Base-by-base conservation (phyloP, 2,113 vertebrate genomes). In the Rhinopomastus cyanomelas region DNA sequence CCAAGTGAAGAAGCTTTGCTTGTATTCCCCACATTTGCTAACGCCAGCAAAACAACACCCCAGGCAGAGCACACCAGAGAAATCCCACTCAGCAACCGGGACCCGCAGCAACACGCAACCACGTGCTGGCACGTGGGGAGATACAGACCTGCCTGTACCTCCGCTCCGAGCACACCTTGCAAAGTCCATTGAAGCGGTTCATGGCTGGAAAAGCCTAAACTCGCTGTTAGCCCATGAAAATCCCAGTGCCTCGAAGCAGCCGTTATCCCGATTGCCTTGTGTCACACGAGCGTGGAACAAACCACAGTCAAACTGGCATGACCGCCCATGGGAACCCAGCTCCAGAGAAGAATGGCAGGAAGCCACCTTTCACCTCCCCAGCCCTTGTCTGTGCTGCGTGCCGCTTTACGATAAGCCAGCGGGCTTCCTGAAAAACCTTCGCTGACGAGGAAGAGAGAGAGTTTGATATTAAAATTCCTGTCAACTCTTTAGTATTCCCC, bases 291-390 rank as follows among this genome's bases (percentile, higher is more conserved):
- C 16, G 92, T 95, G 66, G 96, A 97, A 97, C 97, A 92, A 97
- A 95, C 97, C 97, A 96, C 97, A 96, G 98, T 97, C 97, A 96
- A 95, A 96, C 98, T 98, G 98, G 98, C 98, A 98, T 97, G 97
- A 97, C 97, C 96, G 97, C 98, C 98, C 98, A 97, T 98, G 98
- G 98, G 98, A 99, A 99, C 98, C 98, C 97, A 97, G 97, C 97
- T 97, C 95, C 81, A 66, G 97, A 98, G 97, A 99, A 99, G 98
- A 99, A 99, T 99, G 96, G 98, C 98, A 99, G 99, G 98, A 99
- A 99, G 97, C 98, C 98, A 98, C 98, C 98, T 98, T 96, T 98
- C 97, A 97, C 98, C 97, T 98, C 97, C 96, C 97, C 89, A 59
- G 86, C 95, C 96, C 98, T 97, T 97, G 97, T 79, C 97, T 97